Evolutionary conservation across 1,140 invertebrate species (phyloP).

Genomic region (Cydia pomonella): DNA sequence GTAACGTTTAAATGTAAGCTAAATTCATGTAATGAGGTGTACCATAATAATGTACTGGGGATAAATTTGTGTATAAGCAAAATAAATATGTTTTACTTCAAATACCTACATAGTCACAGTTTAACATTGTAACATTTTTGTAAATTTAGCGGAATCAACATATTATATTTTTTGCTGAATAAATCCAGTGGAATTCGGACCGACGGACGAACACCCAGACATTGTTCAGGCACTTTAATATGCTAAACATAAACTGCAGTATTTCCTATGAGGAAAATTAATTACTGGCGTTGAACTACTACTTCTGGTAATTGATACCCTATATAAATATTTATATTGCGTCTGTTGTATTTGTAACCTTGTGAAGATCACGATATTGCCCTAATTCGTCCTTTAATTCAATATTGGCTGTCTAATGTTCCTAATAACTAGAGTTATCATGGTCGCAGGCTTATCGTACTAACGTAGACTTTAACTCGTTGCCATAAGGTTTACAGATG

Average conservation of each 20-base stretch:
- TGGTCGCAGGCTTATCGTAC: neutral
- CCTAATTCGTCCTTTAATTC: constrained; percentile 18
- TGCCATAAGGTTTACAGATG: neutral
- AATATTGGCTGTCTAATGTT: constrained; percentile 22
- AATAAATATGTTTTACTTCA: no score
- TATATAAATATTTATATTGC: neutral
- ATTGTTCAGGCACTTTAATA: no score
- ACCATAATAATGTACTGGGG: neutral
- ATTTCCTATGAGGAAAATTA: no score
- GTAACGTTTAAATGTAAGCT: neutral
- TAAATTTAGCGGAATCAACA: no score
- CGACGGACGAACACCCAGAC: no score
- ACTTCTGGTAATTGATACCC: neutral
- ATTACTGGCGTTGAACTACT: no score
- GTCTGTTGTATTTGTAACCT: constrained; percentile 2
- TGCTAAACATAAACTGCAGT: no score
- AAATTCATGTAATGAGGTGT: neutral
- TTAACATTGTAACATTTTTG: no score
- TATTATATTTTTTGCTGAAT: no score
- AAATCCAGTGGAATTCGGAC: no score
- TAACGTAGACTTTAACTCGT: neutral
- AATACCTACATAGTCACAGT: no score
- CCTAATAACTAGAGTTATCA: neutral
- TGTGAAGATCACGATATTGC: constrained; percentile 29
- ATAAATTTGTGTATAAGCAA: no score